Conservation (phyloP, 2,888 invertebrate genomes). For the Drosophila antonietae region DNA sequence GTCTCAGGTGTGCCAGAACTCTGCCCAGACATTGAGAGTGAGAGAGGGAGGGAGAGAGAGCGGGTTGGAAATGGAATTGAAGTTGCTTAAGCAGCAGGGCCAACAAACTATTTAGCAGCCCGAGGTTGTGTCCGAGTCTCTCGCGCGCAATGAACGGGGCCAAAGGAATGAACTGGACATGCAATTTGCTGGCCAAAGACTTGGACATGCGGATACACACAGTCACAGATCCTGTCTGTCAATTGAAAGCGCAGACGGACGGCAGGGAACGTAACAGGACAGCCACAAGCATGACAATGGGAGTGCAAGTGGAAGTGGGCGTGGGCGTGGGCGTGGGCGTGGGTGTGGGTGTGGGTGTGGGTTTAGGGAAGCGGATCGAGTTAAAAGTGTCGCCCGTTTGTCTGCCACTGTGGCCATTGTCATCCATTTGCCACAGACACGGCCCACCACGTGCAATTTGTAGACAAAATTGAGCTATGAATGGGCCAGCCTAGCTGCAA, state of each 20-base stretch:
- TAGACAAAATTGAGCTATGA: constrained; percentile 56
- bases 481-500: constrained; percentile 24
- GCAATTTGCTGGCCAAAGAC: constrained; percentile 45
- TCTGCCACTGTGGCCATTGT: constrained; percentile 34
- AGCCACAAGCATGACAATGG: neutral
- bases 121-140: no score
- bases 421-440: constrained; percentile 37
- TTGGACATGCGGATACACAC: constrained; percentile 13
- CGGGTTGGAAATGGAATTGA: neutral
- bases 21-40: constrained; percentile 22
- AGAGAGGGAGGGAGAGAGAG: neutral
- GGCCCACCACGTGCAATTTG: constrained; percentile 45
- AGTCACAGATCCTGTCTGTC: constrained; percentile 20
- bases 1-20: constrained; percentile 54
- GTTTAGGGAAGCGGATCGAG: constrained; percentile 7
- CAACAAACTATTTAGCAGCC: constrained; percentile 47
- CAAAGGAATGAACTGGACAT: constrained; percentile 49
- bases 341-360: neutral
- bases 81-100: constrained; percentile 44
- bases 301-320: neutral
- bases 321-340: neutral
- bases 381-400: constrained; percentile 33
- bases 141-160: neutral
- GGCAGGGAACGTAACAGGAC: constrained; percentile 12
- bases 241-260: constrained; percentile 45